Evolutionary conservation across 1,140 invertebrate species (phyloP).

Genomic region (Drosophila setifemur): DNA sequence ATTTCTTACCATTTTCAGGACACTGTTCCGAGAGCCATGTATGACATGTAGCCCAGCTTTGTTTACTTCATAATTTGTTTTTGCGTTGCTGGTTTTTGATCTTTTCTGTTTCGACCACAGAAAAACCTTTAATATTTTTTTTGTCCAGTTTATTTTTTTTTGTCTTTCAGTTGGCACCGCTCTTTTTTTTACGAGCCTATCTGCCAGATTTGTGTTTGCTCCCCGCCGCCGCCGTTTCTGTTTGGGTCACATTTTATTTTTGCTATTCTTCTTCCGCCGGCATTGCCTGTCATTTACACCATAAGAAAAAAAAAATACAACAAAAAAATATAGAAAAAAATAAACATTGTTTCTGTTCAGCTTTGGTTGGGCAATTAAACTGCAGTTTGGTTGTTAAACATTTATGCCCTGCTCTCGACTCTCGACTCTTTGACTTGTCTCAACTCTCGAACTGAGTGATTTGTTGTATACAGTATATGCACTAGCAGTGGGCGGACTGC

Average conservation of each 20-base stretch:
- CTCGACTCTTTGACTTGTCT: slow-evolving; percentile 21
- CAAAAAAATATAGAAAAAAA: slow-evolving; percentile 8
- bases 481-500: slow-evolving; percentile 6
- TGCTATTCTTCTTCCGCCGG: slow-evolving; percentile 44
- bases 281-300: slow-evolving; percentile 49
- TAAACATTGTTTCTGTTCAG: slow-evolving; percentile 40
- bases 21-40: slow-evolving; percentile 7
- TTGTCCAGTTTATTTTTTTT: slow-evolving; percentile 37
- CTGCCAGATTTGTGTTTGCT: slow-evolving; percentile 41
- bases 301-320: neutral
- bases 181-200: slow-evolving; percentile 70
- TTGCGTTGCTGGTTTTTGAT: slow-evolving; percentile 37
- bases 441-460: slow-evolving; percentile 63
- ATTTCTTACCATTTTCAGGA: neutral
- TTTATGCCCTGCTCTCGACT: slow-evolving; percentile 54
- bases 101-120: slow-evolving; percentile 40
- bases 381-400: slow-evolving; percentile 72
- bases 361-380: slow-evolving; percentile 66
- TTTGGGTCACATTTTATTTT: slow-evolving; percentile 42
- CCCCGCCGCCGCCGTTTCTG: neutral
- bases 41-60: slow-evolving; percentile 50
- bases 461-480: slow-evolving; percentile 34
- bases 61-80: slow-evolving; percentile 69
- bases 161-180: slow-evolving; percentile 50
- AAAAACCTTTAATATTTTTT: slow-evolving; percentile 62